These are phyloP conservation scores for Nesogale talazaci DNA, from an alignment of 2,113 vertebrate genomes.

Conservation along the genomic window DNA sequence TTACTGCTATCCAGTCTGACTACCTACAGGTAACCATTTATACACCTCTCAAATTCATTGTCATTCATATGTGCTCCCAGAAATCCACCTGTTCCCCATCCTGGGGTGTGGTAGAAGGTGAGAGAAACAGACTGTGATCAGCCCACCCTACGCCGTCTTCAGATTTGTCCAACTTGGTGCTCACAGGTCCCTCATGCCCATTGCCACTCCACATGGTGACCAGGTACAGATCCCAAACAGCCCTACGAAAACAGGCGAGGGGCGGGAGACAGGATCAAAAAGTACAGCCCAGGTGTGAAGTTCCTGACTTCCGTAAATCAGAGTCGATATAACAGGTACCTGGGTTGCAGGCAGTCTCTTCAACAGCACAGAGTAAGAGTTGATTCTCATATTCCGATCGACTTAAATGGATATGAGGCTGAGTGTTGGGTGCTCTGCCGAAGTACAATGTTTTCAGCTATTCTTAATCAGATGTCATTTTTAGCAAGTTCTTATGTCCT, in stretches of 20 bases:
- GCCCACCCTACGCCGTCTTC: neutral
- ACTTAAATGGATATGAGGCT: neutral
- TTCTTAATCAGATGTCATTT: constrained; percentile 32
- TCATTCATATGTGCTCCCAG: constrained; percentile 30
- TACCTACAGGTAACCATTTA: constrained; percentile 94
- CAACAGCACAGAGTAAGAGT: constrained; percentile 38
- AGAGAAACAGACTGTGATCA: neutral
- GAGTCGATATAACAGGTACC: neutral
- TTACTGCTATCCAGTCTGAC: constrained; percentile 97
- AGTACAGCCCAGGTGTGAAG: neutral
- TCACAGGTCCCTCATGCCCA: neutral
- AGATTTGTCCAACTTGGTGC: neutral
- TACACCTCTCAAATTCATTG: constrained; percentile 45
- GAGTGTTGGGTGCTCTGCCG: neutral
- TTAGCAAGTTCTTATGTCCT: constrained; percentile 39
- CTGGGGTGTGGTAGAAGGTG: neutral
- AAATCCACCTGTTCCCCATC: constrained; percentile 22
- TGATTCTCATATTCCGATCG: constrained; percentile 1
- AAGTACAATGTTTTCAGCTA: constrained; percentile 40
- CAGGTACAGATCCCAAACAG: neutral
- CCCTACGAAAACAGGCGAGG: neutral
- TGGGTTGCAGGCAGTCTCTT: constrained; percentile 25
- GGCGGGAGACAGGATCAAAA: neutral
- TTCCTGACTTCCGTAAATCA: constrained; percentile 33
- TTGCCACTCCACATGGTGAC: neutral